phyloP scores from a whole-genome alignment of 2,113 vertebrate genomes.

The Apus apus region DNA sequence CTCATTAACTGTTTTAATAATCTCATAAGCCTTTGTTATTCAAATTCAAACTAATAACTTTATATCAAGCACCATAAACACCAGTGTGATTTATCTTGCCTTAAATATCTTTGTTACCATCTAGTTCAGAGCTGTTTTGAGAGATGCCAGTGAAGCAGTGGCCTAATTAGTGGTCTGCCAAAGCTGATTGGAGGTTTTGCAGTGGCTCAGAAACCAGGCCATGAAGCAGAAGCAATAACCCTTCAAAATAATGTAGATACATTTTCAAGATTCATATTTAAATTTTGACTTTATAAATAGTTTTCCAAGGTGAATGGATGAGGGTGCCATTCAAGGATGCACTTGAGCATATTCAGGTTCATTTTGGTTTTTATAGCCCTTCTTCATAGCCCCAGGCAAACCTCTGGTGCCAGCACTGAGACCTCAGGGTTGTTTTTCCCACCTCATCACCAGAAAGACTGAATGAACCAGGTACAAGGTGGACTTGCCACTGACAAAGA shows the following conservation, averaged over 20 bases:
- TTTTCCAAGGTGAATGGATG: background rate
- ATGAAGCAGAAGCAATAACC: background rate
- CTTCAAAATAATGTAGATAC: background rate
- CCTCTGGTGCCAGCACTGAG: background rate
- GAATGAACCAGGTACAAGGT: background rate
- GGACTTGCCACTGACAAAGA: background rate
- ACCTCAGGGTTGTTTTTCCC: background rate
- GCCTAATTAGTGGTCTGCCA: background rate
- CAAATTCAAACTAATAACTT: background rate
- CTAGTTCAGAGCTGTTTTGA: constrained; percentile 15
- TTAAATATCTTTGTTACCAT: background rate
- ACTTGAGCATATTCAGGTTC: background rate
- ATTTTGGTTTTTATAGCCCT: background rate
- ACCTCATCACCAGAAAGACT: background rate
- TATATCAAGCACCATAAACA: background rate
- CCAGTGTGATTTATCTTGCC: background rate
- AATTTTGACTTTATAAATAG: background rate
- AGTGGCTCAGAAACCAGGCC: background rate
- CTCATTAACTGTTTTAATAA: background rate
- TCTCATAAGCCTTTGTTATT: background rate
- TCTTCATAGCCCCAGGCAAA: background rate
- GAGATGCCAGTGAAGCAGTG: constrained; percentile 15
- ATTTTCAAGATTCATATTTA: background rate
- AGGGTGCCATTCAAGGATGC: background rate
- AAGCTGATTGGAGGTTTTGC: background rate